phyloP scores from a whole-genome alignment of 1,140 invertebrate species.

The Bombyx mandarina region DNA sequence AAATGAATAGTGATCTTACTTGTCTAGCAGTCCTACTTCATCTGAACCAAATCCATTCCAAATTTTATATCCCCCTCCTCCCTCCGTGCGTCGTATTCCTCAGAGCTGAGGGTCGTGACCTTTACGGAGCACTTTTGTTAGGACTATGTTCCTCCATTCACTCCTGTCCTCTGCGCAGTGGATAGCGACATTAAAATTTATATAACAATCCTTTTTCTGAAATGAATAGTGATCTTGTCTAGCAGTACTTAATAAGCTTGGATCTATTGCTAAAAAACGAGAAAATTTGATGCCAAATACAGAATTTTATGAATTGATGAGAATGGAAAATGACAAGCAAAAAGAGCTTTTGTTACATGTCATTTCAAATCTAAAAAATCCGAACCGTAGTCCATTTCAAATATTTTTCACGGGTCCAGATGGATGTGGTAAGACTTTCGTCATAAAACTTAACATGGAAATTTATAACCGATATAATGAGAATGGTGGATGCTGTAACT shows the following conservation, averaged over 20 bases:
- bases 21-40: not conserved
- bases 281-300: not conserved
- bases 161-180: no score
- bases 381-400: not conserved
- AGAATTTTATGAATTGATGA: no score
- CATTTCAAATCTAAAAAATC: no score
- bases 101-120: no score
- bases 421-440: conserved; percentile 33
- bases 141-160: no score
- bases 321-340: no score
- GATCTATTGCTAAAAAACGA: not conserved
- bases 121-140: no score
- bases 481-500: conserved; percentile 13
- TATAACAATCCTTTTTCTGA: not conserved
- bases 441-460: conserved; percentile 29
- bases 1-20: not conserved
- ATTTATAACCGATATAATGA: conserved; percentile 21
- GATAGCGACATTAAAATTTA: no score
- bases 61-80: no score
- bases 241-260: not conserved
- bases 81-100: no score
- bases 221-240: not conserved
- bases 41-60: not conserved
- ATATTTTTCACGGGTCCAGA: conserved; percentile 8
- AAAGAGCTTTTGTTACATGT: no score